phyloP scores from a whole-genome alignment of 2,888 invertebrate species.

The Drosophila colorata region DNA sequence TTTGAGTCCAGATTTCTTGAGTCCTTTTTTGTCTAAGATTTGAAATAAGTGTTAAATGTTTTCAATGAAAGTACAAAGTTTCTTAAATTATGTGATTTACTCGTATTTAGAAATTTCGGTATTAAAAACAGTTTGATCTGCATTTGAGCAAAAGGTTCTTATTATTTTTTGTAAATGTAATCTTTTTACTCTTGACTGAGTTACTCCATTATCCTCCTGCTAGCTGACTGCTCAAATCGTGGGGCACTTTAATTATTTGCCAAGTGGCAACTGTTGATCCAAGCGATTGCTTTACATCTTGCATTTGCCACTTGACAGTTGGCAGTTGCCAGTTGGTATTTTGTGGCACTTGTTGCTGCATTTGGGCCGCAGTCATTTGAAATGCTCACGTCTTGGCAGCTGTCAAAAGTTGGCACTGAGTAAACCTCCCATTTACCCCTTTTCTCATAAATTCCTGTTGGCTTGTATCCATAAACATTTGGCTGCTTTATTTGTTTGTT shows the following conservation, averaged over 20 bases:
- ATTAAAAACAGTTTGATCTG: too few relatives aligned
- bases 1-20: too few relatives aligned
- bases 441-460: background rate
- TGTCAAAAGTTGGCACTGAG: slow-evolving; percentile 15
- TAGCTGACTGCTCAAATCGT: slow-evolving; percentile 39
- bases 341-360: slow-evolving; percentile 59
- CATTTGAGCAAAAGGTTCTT: too few relatives aligned
- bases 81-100: too few relatives aligned
- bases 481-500: slow-evolving; percentile 73
- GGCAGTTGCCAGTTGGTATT: slow-evolving; percentile 18
- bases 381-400: slow-evolving; percentile 9
- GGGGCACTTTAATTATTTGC: slow-evolving; percentile 65
- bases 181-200: slow-evolving; percentile 13
- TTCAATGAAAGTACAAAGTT: too few relatives aligned
- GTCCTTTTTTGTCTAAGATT: too few relatives aligned
- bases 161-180: background rate
- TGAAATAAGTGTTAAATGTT: too few relatives aligned
- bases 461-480: slow-evolving; percentile 21
- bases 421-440: background rate
- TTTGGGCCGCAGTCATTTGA: slow-evolving; percentile 10
- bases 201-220: too few relatives aligned
- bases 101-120: too few relatives aligned
- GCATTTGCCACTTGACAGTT: slow-evolving; percentile 49
- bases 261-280: slow-evolving; percentile 68
- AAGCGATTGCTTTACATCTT: slow-evolving; percentile 63